Conservation (phyloP, 37 sponge, comb jelly and placozoan species). For the Bolinopsis microptera region DNA sequence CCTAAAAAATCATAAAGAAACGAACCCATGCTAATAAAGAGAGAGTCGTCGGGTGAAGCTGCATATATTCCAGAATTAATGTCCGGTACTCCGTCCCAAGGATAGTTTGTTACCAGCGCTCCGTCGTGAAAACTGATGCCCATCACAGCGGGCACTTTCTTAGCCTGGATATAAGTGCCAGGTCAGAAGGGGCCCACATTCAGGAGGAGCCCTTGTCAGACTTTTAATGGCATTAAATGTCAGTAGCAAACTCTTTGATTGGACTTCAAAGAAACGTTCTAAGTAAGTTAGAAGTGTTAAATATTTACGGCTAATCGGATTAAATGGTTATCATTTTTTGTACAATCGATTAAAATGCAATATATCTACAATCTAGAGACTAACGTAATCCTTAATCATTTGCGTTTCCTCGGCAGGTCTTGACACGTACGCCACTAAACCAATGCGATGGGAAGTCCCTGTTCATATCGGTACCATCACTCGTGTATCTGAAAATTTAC, state of each 20-base stretch:
- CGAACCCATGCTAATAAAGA: slow-evolving; percentile 14
- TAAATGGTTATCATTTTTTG: too few relatives aligned
- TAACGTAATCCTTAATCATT: background rate
- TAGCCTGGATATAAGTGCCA: too few relatives aligned
- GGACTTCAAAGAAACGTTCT: too few relatives aligned
- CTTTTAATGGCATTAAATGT: too few relatives aligned
- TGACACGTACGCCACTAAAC: background rate
- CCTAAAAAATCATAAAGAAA: too few relatives aligned
- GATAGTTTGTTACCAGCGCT: slow-evolving; percentile 33
- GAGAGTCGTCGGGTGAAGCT: slow-evolving; percentile 18
- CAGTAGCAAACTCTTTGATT: too few relatives aligned
- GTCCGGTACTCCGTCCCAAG: slow-evolving; percentile 13
- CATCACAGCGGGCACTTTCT: background rate
- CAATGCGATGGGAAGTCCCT: slow-evolving; percentile 26
- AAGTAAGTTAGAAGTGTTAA: too few relatives aligned
- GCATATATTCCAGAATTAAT: background rate
- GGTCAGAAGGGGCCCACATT: too few relatives aligned
- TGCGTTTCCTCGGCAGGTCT: background rate
- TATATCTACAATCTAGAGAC: background rate
- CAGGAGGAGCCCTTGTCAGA: too few relatives aligned
- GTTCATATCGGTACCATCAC: slow-evolving; percentile 17
- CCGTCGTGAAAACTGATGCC: slow-evolving; percentile 65
- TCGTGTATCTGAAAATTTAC: slow-evolving; percentile 8
- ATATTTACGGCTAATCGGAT: too few relatives aligned
- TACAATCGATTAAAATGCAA: too few relatives aligned